Base-by-base conservation (phyloP, 2,797 vertebrate species). In the Parambassis ranga region DNA sequence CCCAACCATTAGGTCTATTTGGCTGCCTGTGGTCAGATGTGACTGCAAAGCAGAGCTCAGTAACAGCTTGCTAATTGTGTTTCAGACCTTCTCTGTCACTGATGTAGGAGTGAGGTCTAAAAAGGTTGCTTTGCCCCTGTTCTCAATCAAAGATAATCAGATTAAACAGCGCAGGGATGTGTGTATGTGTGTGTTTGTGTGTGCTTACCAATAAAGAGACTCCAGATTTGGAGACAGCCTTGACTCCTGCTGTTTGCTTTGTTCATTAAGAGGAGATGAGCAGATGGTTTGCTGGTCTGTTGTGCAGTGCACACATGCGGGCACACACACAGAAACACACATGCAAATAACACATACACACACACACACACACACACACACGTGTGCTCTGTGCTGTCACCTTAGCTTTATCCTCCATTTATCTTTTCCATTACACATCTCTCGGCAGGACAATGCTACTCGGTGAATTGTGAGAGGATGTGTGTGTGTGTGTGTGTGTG, bases 341-440 rank as follows among this genome's bases (percentile, higher is more conserved):
- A 52, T 58, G 65, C 43, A 52, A 62, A 71, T 44, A 47, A 52
- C 11, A 47, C 64, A 69, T 24, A 53, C 61, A 70, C 73, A 73
- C 24, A 37, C 67, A 84, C 53, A 84, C 50, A 75, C 63, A 79
- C 71, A 49, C 42, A 81, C 75, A 67, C 78, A 60, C 77, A 64
- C 67, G 65, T 72, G 76, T 72, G 74, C 81, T 80, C 75, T 1
- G 70, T 62, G 80, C 83, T 88, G 88, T 89, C 87, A 90, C 89
- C 88, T 89, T 87, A 90, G 93, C 92, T 95, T 94, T 94, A 94
- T 90, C 82, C 86, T 88, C 90, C 86, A 90, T 91, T 90, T 91
- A 89, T 90, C 88, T 90, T 95, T 95, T 95, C 94, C 93, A 95
- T 96, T 95, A 94, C 89, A 86, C 88, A 79, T 89, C 84, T 83